Base-by-base conservation (phyloP, 2,888 invertebrate genomes). In the Galerucella pusilla region DNA sequence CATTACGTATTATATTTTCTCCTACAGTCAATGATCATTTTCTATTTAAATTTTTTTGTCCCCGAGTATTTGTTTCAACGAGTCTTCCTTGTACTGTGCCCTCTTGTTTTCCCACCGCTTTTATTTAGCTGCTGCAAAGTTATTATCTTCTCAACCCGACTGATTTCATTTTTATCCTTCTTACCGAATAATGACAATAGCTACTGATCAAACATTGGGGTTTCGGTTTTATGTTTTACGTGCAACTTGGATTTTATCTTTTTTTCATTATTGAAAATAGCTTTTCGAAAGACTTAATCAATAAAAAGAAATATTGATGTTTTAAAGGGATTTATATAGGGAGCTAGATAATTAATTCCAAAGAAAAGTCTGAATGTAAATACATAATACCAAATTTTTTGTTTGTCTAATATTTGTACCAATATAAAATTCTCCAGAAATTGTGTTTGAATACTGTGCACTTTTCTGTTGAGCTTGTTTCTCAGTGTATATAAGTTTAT, bases 81-180 rank as follows among this genome's bases (percentile, higher is more conserved):
- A 75, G 71, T 69, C 61, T 57, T 16, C 57, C 57, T 57, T 57
- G 57, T 16, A 16, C 65, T 63, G 42, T 70, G 61, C 61, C 73
- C 64, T 68, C 67, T 42, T 73, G 45, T 49, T 46, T 20, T 52
- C 68, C 49, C 64, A 77, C 68, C 74, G 77, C 70, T 77, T 77
- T 77, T 67, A 76, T 76, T 76, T 70, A 74, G 45, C 71, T 71
- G 52, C 75, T 75, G 59, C 71, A 67, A 75, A 75, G 71, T 75
- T 75, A 75, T 75, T 71, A 74, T 71, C 75, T 75, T 75, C 71
- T 68, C 75, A 68, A 71, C 63, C 71, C 74, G 70, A 71, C 71
- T 75, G 75, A 75, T 71, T 75, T 57, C 61, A 71, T 71, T 75
- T 63, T 75, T 63, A 70, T 71, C 71, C 71, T 67, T 49, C 63